These are phyloP conservation scores for Pogonophryne albipinna DNA, from an alignment of 2,797 vertebrate species.

Conservation along the genomic window DNA sequence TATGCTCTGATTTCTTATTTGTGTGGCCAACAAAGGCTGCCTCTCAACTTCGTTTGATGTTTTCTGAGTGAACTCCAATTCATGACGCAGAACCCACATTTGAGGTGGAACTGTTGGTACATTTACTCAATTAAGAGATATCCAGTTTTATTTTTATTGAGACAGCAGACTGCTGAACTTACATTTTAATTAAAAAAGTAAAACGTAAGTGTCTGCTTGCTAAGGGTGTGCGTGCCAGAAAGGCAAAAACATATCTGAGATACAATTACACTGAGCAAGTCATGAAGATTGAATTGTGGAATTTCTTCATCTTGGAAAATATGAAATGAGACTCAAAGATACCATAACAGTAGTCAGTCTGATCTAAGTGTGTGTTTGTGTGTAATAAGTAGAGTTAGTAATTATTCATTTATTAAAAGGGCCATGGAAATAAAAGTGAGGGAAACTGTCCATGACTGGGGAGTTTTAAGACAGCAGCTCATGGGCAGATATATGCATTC, in stretches of 20 bases:
- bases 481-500: not conserved
- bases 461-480: conserved; percentile 31
- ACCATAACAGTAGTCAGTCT: not conserved
- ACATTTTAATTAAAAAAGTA: not conserved
- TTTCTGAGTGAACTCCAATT: conserved; percentile 55
- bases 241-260: not conserved
- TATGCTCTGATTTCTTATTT: conserved; percentile 52
- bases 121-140: conserved; percentile 24
- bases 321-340: not conserved
- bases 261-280: not conserved
- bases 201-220: not conserved
- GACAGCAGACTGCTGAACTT: not conserved
- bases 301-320: not conserved
- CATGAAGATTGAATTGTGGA: not conserved
- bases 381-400: conserved; percentile 20
- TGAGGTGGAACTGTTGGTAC: not conserved
- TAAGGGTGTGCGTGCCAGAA: not conserved
- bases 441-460: conserved; percentile 44
- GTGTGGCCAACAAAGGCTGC: conserved; percentile 41
- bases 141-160: conserved; percentile 3
- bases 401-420: conserved; percentile 54
- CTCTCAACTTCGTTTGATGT: conserved; percentile 63
- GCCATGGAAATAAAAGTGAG: conserved; percentile 45
- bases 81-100: conserved; percentile 22
- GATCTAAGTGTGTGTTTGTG: not conserved